phyloP scores from a whole-genome alignment of 2,797 vertebrate genomes.

The Botia almorhae region DNA sequence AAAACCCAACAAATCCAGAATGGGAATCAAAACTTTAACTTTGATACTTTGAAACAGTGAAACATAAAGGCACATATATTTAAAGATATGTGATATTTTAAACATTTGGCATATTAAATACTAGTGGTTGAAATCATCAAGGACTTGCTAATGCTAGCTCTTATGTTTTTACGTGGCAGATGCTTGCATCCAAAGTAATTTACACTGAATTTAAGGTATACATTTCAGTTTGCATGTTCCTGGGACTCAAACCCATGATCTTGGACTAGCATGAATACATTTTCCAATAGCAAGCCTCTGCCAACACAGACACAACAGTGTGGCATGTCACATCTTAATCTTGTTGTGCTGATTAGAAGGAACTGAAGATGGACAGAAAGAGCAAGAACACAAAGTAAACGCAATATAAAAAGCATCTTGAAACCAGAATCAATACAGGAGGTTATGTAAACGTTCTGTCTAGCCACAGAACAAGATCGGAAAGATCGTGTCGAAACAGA shows the following conservation, averaged over 20 bases:
- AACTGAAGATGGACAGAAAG: slow-evolving; percentile 24
- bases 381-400: slow-evolving; percentile 32
- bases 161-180: no score
- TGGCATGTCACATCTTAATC: neutral
- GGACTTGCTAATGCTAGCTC: no score
- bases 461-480: slow-evolving; percentile 28
- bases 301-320: slow-evolving; percentile 5
- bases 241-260: neutral
- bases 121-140: no score
- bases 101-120: no score
- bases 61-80: neutral
- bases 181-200: no score
- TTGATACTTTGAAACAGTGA: neutral
- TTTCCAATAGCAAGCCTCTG: neutral
- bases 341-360: neutral
- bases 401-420: slow-evolving; percentile 39
- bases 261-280: neutral
- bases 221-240: no score
- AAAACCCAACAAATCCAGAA: neutral
- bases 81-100: no score
- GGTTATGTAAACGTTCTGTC: slow-evolving; percentile 45
- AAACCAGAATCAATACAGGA: slow-evolving; percentile 36
- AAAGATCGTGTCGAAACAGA: slow-evolving; percentile 41
- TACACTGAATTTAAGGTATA: no score
- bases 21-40: neutral